Conservation (phyloP, 92 coral and sea anemone species). For the Muricea muricata region DNA sequence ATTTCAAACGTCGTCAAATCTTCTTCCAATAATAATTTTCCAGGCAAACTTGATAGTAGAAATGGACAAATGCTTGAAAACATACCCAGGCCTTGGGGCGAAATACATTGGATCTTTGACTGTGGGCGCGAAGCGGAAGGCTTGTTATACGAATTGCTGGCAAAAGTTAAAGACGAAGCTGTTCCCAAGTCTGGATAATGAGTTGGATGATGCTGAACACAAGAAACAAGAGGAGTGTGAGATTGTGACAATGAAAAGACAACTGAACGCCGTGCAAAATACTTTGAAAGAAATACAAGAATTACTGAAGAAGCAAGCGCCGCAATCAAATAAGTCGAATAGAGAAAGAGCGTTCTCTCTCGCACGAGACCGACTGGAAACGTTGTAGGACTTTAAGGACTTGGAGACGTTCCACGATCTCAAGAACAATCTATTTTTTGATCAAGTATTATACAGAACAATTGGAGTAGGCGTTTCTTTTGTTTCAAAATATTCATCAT, state of each 20-base stretch:
- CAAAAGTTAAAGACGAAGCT: neutral
- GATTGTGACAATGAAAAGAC: neutral
- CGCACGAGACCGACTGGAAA: no score
- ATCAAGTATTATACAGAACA: no score
- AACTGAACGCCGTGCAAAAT: neutral
- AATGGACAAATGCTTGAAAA: conserved; percentile 23
- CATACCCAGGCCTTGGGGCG: conserved; percentile 14
- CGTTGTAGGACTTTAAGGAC: no score
- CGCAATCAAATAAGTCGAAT: neutral
- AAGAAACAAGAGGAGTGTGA: neutral
- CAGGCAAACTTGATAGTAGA: conserved; percentile 35
- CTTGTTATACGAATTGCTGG: neutral
- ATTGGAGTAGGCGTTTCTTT: neutral
- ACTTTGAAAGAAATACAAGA: neutral
- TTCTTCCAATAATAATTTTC: no score
- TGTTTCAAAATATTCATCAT: neutral
- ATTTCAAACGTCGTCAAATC: no score
- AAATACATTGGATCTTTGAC: neutral
- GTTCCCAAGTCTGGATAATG: neutral
- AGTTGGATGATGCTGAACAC: neutral
- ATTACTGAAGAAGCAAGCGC: neutral
- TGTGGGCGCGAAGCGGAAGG: neutral
- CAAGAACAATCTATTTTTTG: no score
- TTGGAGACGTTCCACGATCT: no score
- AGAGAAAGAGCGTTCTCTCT: no score